Conservation (phyloP, 2,113 vertebrate species). For the Lampris incognitus region DNA sequence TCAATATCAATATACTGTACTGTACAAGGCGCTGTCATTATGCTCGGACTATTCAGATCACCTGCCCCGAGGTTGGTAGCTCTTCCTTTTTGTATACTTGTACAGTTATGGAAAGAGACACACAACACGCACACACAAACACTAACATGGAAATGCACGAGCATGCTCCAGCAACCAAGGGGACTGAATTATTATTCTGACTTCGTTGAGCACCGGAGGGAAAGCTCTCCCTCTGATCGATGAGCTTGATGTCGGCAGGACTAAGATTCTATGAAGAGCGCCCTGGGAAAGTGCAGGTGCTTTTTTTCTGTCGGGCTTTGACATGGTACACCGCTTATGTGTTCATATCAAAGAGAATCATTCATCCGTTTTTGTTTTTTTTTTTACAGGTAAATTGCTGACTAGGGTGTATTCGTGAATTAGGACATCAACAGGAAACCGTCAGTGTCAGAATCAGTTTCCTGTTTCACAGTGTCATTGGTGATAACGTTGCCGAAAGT, state of each 20-base stretch:
- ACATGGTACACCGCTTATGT: too few relatives aligned
- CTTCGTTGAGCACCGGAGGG: not conserved
- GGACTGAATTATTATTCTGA: not conserved
- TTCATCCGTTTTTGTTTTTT: not conserved
- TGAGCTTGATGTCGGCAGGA: not conserved
- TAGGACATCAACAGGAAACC: conserved; percentile 25
- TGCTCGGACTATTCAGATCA: not conserved
- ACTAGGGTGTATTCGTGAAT: not conserved
- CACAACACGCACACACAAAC: conserved; percentile 8
- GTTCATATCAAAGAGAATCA: not conserved
- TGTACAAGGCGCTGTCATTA: not conserved
- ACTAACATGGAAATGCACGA: not conserved
- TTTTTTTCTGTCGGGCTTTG: too few relatives aligned
- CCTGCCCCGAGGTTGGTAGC: not conserved
- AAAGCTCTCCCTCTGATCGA: not conserved
- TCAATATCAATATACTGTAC: not conserved
- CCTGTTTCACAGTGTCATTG: conserved; percentile 18
- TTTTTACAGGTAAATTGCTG: not conserved
- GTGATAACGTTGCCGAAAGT: not conserved
- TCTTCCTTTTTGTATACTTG: not conserved
- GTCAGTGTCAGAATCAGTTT: not conserved
- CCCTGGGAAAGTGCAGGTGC: not conserved
- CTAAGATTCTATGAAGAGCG: not conserved
- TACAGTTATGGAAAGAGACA: not conserved
- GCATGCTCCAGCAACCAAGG: not conserved